phyloP scores from a whole-genome alignment of 1,140 invertebrate species.

The Drosophila kikkawai region DNA sequence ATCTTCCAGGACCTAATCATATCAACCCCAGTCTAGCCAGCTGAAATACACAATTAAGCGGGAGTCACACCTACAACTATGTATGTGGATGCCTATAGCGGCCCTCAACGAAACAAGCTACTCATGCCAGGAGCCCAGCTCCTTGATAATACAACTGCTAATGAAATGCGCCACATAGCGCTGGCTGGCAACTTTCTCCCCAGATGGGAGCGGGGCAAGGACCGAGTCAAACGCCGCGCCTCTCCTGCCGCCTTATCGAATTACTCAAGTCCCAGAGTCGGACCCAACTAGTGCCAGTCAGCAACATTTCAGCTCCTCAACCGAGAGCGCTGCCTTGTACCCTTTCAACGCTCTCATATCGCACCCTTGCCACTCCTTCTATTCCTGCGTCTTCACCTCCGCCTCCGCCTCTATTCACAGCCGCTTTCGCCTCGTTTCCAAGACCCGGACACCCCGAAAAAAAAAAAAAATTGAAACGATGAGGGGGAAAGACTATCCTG shows the following conservation, averaged over 20 bases:
- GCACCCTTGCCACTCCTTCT: conserved; percentile 32
- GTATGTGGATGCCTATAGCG: conserved; percentile 42
- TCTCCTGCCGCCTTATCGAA: conserved; percentile 65
- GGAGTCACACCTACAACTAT: conserved; percentile 39
- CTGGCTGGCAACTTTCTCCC: conserved; percentile 63
- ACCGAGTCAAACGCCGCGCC: conserved; percentile 34
- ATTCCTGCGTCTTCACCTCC: neutral
- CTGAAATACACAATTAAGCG: conserved; percentile 66
- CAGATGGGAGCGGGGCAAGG: conserved; percentile 16
- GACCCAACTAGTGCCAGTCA: conserved; percentile 66
- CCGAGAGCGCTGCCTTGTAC: conserved; percentile 65
- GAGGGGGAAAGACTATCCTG: conserved; percentile 54
- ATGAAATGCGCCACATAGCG: conserved; percentile 79
- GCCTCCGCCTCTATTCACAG: neutral
- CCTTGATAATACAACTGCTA: conserved; percentile 68
- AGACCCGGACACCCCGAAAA: conserved; percentile 45
- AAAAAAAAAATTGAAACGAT: conserved; percentile 24
- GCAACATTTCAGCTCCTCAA: conserved; percentile 74
- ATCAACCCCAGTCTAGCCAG: conserved; percentile 44
- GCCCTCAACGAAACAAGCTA: conserved; percentile 55
- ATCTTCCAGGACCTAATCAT: conserved; percentile 30
- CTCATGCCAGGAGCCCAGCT: conserved; percentile 38
- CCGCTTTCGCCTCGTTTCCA: conserved; percentile 10
- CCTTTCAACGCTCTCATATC: conserved; percentile 69
- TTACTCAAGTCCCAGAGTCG: conserved; percentile 67